These are phyloP conservation scores for Sylvicola cinctus DNA, from an alignment of 2,888 invertebrate genomes.

Conservation along the genomic window DNA sequence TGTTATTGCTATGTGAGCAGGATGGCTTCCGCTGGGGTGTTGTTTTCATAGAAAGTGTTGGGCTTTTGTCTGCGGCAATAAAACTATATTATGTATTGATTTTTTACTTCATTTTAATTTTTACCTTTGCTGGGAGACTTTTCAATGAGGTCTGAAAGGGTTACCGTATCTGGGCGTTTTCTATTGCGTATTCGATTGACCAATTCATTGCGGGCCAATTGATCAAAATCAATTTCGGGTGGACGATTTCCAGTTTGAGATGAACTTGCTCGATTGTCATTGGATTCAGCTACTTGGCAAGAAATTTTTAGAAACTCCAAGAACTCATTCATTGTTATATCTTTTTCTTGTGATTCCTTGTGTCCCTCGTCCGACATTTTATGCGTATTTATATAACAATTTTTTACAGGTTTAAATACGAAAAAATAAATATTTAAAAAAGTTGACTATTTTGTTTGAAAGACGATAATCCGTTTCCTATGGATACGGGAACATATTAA, in stretches of 20 bases:
- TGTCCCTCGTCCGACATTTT: background rate
- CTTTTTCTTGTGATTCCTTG: conserved; percentile 3
- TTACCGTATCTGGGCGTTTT: background rate
- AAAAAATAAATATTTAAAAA: no score
- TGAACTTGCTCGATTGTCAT: conserved; percentile 7
- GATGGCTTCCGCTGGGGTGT: background rate
- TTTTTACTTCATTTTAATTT: no score
- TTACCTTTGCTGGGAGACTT: background rate
- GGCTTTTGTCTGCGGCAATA: background rate
- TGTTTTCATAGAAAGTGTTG: background rate
- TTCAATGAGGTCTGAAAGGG: background rate
- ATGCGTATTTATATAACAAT: background rate
- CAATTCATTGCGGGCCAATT: conserved; percentile 18
- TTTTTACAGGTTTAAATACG: no score
- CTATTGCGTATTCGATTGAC: conserved; percentile 19
- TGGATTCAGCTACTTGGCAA: conserved; percentile 24
- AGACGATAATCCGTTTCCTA: no score
- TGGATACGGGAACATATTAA: no score
- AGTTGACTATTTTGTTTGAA: no score
- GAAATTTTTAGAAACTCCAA: conserved; percentile 24
- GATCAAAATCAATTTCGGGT: conserved; percentile 14
- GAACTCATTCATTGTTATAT: conserved; percentile 22
- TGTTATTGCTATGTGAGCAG: conserved; percentile 4
- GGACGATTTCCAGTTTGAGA: background rate
- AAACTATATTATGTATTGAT: no score